These are phyloP conservation scores for Patella pellucida DNA, from an alignment of 2,888 invertebrate species.

Conservation along the genomic window DNA sequence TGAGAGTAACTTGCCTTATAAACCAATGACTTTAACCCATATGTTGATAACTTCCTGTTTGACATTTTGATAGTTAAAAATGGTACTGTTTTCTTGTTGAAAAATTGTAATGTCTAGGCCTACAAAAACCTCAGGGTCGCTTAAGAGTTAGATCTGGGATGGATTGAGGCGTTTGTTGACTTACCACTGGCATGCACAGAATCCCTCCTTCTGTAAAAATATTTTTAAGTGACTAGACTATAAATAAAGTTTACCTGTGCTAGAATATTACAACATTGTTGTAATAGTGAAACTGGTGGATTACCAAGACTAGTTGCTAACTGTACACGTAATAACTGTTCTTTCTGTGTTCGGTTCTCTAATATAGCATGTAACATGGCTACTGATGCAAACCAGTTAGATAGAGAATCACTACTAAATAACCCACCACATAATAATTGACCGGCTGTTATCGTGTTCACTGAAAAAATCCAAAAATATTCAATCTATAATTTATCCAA, in stretches of 20 bases:
- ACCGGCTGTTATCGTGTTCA: conserved; percentile 76
- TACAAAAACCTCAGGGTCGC: too few relatives aligned
- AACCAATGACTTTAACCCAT: too few relatives aligned
- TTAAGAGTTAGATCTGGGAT: not conserved
- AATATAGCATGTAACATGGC: conserved; percentile 91
- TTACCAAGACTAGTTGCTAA: conserved; percentile 78
- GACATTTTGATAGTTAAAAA: too few relatives aligned
- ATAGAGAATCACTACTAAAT: conserved; percentile 87
- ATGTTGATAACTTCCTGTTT: too few relatives aligned
- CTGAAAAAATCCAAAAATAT: conserved; percentile 46
- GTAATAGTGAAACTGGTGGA: conserved; percentile 88
- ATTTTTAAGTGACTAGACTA: conserved; percentile 81
- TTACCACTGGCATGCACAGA: conserved; percentile 86
- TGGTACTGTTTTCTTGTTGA: too few relatives aligned
- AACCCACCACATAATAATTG: conserved; percentile 93
- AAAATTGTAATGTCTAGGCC: too few relatives aligned
- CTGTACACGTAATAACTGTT: conserved; percentile 90
- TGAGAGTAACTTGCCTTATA: too few relatives aligned
- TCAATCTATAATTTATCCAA: too few relatives aligned
- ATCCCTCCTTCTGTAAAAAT: conserved; percentile 91
- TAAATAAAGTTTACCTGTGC: conserved; percentile 75
- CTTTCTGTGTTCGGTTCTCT: conserved; percentile 83
- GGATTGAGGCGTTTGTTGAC: conserved; percentile 59
- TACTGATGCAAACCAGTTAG: conserved; percentile 96
- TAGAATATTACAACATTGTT: conserved; percentile 87